Evolutionary conservation across 2,113 vertebrate genomes (phyloP).

Genomic region (Ochotona curzoniae): DNA sequence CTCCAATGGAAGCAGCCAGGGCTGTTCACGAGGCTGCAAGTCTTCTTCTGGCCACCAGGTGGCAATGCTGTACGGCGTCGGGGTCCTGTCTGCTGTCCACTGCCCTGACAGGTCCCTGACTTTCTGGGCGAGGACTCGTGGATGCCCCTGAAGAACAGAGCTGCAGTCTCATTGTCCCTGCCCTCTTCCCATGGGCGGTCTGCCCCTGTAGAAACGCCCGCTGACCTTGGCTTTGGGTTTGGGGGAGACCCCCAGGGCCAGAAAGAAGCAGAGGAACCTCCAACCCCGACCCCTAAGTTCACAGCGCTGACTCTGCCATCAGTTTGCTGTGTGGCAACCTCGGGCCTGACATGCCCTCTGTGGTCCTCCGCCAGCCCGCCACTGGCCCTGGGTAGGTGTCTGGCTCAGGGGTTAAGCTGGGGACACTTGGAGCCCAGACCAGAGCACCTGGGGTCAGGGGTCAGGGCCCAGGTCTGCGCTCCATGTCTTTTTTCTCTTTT

Average conservation of each 20-base stretch:
- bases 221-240: neutral
- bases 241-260: neutral
- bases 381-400: too few species aligned
- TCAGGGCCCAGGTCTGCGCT: too few species aligned
- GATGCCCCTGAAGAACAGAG: too few species aligned
- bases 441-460: too few species aligned
- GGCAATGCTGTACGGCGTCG: neutral
- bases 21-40: neutral
- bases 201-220: neutral
- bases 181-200: too few species aligned
- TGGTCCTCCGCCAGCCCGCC: neutral
- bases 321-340: neutral
- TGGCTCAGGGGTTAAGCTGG: too few species aligned
- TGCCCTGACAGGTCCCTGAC: too few species aligned
- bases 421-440: too few species aligned
- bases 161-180: too few species aligned
- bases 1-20: neutral
- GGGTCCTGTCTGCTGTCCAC: neutral
- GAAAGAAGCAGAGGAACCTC: neutral
- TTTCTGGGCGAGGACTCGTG: too few species aligned
- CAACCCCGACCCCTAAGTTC: too few species aligned
- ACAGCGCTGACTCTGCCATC: neutral
- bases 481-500: too few species aligned
- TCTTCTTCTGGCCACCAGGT: constrained; percentile 20
- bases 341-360: neutral